These are phyloP conservation scores for Myotis daubentonii DNA, from an alignment of 2,797 vertebrate genomes.

Conservation along the genomic window DNA sequence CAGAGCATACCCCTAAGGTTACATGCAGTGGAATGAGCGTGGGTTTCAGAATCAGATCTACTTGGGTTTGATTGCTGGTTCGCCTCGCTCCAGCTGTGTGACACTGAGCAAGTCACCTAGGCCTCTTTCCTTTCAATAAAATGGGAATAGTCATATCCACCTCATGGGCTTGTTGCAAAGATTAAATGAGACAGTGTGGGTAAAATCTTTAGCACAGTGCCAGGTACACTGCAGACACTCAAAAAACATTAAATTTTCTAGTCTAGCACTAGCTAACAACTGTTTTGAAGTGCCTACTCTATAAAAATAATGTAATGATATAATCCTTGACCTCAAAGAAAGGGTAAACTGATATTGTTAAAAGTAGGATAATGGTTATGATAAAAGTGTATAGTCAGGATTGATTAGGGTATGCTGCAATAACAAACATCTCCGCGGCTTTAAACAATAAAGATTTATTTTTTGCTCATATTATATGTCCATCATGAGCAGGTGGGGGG, in stretches of 20 bases:
- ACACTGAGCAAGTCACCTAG: neutral
- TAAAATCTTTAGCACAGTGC: conserved; percentile 26
- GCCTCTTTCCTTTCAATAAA: neutral
- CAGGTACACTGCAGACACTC: neutral
- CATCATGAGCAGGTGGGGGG: neutral
- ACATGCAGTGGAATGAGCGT: rapidly evolving
- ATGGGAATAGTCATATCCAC: neutral
- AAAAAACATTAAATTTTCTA: conserved; percentile 6
- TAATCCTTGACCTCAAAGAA: conserved; percentile 20
- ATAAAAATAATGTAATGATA: neutral
- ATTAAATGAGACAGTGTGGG: neutral
- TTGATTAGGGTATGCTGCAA: neutral
- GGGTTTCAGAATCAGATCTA: neutral
- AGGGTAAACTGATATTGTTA: conserved; percentile 2
- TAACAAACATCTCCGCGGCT: conserved; percentile 17
- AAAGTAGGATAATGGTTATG: neutral
- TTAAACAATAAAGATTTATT: neutral
- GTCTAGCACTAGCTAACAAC: neutral
- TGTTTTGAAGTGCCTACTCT: neutral
- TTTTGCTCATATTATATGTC: conserved; percentile 1
- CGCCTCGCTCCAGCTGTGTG: neutral
- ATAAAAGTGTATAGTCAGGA: neutral
- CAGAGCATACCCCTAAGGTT: neutral
- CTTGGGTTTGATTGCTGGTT: neutral
- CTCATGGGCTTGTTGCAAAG: neutral